Conservation (phyloP, 2,113 vertebrate species). For the Cryptomyrus ogoouensis region DNA sequence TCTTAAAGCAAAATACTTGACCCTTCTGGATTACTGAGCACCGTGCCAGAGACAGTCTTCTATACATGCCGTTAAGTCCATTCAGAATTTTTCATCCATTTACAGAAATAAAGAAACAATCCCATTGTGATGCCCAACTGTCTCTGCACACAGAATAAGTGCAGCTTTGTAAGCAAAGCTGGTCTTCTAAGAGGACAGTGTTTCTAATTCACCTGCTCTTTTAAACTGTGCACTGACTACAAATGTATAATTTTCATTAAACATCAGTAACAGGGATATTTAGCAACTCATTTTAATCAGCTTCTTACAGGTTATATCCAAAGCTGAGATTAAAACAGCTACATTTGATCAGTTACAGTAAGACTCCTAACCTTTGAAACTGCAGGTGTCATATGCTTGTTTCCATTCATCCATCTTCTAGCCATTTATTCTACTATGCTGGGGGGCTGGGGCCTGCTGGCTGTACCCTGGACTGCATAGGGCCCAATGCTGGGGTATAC, state of each 20-base stretch:
- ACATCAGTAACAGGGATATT: not conserved
- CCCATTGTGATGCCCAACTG: not conserved
- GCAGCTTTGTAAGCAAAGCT: not conserved
- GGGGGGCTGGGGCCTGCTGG: not conserved
- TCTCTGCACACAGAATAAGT: not conserved
- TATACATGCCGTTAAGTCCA: not conserved
- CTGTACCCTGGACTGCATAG: not conserved
- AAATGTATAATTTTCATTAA: not conserved
- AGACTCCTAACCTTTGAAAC: not conserved
- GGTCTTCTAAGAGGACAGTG: not conserved
- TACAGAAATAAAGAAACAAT: conserved; percentile 4
- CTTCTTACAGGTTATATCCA: not conserved
- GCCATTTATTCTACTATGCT: not conserved
- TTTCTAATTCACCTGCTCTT: not conserved
- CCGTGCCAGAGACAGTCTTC: not conserved
- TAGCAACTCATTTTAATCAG: not conserved
- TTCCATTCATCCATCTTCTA: not conserved
- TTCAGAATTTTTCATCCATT: not conserved
- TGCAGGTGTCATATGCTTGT: not conserved
- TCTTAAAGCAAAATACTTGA: conserved; percentile 20
- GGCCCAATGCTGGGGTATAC: not conserved
- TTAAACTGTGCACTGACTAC: not conserved
- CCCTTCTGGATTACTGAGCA: conserved; percentile 1
- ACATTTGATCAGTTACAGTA: not conserved
- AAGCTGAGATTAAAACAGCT: not conserved